phyloP scores from a whole-genome alignment of 2,888 invertebrate species.

The Morpho deidamia region DNA sequence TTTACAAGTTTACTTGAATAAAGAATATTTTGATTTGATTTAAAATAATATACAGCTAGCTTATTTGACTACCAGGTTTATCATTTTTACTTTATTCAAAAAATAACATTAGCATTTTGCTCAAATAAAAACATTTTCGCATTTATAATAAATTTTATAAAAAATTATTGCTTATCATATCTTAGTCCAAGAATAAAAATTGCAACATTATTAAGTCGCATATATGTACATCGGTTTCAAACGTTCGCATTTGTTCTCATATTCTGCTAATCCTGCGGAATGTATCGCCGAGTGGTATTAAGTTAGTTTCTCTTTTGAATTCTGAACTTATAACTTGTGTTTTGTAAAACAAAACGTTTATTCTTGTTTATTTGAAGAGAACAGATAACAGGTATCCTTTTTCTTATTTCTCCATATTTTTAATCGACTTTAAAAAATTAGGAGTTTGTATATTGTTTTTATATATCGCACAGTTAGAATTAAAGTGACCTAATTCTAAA shows the following conservation, averaged over 20 bases:
- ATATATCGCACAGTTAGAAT: no score
- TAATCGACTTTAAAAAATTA: no score
- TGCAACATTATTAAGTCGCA: not conserved
- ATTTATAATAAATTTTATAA: no score
- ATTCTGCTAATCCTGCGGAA: constrained; percentile 14
- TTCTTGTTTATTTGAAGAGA: not conserved
- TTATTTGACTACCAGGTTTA: no score
- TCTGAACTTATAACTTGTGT: not conserved
- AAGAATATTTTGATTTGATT: no score
- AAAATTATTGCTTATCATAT: not conserved
- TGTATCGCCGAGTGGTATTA: constrained; percentile 5
- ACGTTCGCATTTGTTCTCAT: constrained; percentile 9
- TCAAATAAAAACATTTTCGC: no score
- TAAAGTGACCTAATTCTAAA: no score
- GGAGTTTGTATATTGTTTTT: no score
- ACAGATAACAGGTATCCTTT: not conserved
- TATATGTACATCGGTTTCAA: constrained; percentile 6
- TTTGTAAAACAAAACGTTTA: not conserved
- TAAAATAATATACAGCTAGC: no score
- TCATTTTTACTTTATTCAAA: no score
- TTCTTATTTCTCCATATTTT: not conserved
- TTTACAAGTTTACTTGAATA: no score
- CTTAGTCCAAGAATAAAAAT: not conserved
- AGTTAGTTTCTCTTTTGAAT: constrained; percentile 10
- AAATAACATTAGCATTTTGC: no score